These are phyloP conservation scores for Sebastes variabilis DNA, from an alignment of 2,797 vertebrate genomes.

Conservation along the genomic window DNA sequence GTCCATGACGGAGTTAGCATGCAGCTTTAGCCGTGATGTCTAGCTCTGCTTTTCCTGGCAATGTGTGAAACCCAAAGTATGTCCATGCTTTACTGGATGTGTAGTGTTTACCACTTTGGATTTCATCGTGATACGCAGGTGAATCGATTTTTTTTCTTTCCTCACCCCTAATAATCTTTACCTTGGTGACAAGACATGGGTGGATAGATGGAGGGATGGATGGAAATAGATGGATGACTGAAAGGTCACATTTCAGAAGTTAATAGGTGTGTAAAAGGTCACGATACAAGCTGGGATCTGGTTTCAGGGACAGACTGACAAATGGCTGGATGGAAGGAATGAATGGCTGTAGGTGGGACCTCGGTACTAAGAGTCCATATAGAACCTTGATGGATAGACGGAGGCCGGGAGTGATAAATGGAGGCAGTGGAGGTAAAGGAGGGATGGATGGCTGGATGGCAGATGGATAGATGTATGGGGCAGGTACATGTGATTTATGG, in stretches of 20 bases:
- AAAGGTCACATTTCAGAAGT: constrained; percentile 54
- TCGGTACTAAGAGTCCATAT: constrained; percentile 17
- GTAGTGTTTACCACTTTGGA: too few species aligned
- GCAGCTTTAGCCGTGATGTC: too few species aligned
- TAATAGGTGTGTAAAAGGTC: constrained; percentile 63
- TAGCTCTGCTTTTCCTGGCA: too few species aligned
- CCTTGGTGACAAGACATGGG: not conserved
- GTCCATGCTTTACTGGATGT: too few species aligned
- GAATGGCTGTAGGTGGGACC: constrained; percentile 33
- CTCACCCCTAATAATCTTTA: too few species aligned
- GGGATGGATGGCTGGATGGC: constrained; percentile 13
- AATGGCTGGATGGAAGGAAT: constrained; percentile 28
- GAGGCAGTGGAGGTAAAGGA: constrained; percentile 16
- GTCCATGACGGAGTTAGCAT: too few species aligned
- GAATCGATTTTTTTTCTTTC: too few species aligned
- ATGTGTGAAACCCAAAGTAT: too few species aligned
- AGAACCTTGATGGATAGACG: constrained; percentile 44
- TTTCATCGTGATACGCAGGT: too few species aligned
- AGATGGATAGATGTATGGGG: constrained; percentile 26
- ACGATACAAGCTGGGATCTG: constrained; percentile 23
- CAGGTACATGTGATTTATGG: constrained; percentile 28
- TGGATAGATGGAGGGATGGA: not conserved
- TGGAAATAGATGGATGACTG: constrained; percentile 36
- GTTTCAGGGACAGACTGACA: constrained; percentile 31
- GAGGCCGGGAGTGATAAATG: constrained; percentile 43